These are phyloP conservation scores for Lepidurus apus DNA, from an alignment of 1,140 invertebrate genomes.

Conservation along the genomic window DNA sequence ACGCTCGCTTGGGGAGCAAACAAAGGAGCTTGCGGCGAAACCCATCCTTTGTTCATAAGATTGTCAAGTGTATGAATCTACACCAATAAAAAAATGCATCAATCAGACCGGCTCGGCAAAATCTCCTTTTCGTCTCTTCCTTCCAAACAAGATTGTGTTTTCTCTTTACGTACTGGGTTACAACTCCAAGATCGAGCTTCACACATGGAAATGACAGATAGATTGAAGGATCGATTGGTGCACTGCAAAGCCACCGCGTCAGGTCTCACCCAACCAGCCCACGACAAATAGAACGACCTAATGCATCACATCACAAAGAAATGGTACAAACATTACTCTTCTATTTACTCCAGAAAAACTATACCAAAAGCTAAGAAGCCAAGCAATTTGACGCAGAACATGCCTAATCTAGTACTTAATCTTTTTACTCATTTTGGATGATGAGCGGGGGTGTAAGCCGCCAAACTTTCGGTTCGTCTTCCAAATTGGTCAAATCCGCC, in stretches of 20 bases:
- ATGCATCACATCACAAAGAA: neutral
- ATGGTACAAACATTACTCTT: neutral
- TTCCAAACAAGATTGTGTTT: neutral
- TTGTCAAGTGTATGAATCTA: conserved; percentile 9
- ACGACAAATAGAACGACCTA: conserved; percentile 10
- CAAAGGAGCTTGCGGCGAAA: neutral
- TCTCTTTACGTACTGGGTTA: neutral
- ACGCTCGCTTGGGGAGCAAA: neutral
- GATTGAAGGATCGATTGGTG: conserved; percentile 10
- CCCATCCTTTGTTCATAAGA: conserved; percentile 9
- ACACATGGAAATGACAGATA: conserved; percentile 15
- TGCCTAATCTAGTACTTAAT: neutral
- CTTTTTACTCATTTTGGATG: neutral
- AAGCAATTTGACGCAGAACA: neutral
- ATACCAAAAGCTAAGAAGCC: neutral
- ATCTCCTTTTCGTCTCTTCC: neutral
- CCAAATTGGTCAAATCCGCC: conserved; percentile 23
- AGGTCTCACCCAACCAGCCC: conserved; percentile 12
- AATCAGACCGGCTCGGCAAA: neutral
- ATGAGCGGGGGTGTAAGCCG: neutral
- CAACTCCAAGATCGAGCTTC: conserved; percentile 1
- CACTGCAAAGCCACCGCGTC: neutral
- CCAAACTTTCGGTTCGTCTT: neutral
- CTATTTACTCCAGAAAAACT: neutral
- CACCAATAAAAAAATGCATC: neutral